Evolutionary conservation across 2,888 invertebrate genomes (phyloP).

Genomic region (Diabrotica balteata): DNA sequence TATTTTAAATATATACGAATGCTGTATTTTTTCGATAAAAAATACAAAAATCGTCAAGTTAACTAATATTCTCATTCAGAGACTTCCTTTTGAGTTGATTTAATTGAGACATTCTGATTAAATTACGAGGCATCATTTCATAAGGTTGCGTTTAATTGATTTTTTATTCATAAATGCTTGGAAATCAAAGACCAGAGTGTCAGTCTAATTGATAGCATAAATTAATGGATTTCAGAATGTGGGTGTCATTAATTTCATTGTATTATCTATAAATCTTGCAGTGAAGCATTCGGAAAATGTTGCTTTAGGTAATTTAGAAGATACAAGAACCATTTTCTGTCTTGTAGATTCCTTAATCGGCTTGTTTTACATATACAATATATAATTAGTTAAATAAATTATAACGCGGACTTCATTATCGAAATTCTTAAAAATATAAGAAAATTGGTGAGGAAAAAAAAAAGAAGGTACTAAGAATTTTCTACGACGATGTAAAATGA

Average conservation of each 20-base stretch:
- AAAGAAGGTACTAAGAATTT: no score
- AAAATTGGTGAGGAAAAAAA: no score
- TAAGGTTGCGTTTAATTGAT: background rate
- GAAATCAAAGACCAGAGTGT: constrained; percentile 11
- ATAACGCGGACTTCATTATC: no score
- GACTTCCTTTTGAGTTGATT: background rate
- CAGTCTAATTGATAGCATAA: constrained; percentile 9
- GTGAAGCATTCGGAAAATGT: background rate
- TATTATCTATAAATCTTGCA: background rate
- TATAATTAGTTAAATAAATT: no score
- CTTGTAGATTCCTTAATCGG: no score
- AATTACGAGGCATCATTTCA: constrained; percentile 5
- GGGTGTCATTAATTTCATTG: constrained; percentile 5
- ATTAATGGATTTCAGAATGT: constrained; percentile 6
- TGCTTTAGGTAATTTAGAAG: background rate
- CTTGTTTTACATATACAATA: no score
- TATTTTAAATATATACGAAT: no score
- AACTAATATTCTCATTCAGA: background rate
- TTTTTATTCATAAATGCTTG: constrained; percentile 7
- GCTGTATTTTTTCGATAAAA: no score
- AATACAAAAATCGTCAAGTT: background rate
- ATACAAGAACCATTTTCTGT: no score
- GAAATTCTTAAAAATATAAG: no score
- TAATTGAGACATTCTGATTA: constrained; percentile 11
- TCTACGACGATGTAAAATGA: no score